These are phyloP conservation scores for Drosophila arizonae DNA, from an alignment of 1,140 invertebrate species.

Conservation along the genomic window DNA sequence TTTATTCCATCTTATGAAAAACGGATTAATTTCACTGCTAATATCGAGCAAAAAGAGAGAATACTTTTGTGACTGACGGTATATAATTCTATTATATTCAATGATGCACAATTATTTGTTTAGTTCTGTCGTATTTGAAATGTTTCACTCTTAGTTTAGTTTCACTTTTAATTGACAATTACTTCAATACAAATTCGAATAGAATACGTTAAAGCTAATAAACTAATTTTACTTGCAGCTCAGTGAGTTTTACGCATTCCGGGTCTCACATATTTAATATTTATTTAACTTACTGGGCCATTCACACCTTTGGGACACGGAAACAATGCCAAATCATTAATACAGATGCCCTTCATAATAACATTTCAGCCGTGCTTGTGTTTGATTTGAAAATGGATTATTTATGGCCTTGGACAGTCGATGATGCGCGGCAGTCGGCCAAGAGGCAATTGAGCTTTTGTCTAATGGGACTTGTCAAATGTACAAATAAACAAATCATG, in stretches of 20 bases:
- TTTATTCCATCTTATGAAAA: too few species aligned
- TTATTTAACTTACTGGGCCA: conserved; percentile 13
- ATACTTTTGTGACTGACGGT: too few species aligned
- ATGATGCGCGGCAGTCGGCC: conserved; percentile 15
- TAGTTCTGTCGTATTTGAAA: too few species aligned
- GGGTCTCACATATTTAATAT: conserved; percentile 20
- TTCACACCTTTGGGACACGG: conserved; percentile 9
- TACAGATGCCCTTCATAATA: conserved; percentile 18
- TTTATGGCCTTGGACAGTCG: conserved; percentile 58
- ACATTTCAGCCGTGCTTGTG: conserved; percentile 24
- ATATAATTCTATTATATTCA: too few species aligned
- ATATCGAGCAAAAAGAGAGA: too few species aligned
- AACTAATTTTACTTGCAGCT: too few species aligned
- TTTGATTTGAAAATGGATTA: conserved; percentile 80
- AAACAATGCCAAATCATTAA: conserved; percentile 42
- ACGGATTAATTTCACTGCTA: too few species aligned
- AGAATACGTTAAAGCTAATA: too few species aligned
- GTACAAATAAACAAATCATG: conserved; percentile 68
- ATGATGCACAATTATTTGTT: too few species aligned
- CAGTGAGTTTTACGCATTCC: neutral
- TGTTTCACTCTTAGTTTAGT: too few species aligned
- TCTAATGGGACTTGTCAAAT: conserved; percentile 56
- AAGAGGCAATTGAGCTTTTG: conserved; percentile 54
- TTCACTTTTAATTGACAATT: neutral
- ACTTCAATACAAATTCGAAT: too few species aligned